A percentile compares a stretch with the other conserved stretches of the same genome.
phyloP scores from a whole-genome alignment of 2,888 invertebrate genomes.

The Drosophila barbarae region DNA sequence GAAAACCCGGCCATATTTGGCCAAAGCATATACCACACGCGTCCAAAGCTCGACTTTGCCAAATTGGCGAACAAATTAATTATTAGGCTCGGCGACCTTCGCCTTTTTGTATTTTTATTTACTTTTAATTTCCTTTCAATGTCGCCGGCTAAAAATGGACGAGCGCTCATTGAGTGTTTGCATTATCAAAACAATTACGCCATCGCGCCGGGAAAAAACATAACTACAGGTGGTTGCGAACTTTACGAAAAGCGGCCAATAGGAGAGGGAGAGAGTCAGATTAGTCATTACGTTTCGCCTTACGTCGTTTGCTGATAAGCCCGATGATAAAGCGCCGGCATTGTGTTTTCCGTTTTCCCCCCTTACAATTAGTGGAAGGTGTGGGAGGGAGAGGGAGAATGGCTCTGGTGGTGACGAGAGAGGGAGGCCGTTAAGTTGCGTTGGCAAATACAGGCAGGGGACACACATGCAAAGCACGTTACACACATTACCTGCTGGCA shows the following conservation, averaged over 20 bases:
- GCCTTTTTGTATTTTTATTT: constrained; percentile 38
- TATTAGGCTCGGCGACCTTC: constrained; percentile 49
- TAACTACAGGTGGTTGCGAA: constrained; percentile 31
- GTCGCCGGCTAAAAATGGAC: constrained; percentile 68
- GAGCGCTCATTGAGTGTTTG: constrained; percentile 48
- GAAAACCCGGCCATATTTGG: constrained; percentile 43
- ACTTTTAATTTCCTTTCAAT: constrained; percentile 79
- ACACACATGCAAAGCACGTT: constrained; percentile 13
- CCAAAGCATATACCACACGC: constrained; percentile 45
- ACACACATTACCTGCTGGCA: constrained; percentile 37
- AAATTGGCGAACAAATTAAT: constrained; percentile 58
- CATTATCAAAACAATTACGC: constrained; percentile 68
- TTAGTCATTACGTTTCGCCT: constrained; percentile 41
- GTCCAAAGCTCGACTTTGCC: constrained; percentile 54
- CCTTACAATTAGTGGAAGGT: constrained; percentile 55
- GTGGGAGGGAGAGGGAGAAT: constrained; percentile 24
- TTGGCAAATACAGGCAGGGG: constrained; percentile 27
- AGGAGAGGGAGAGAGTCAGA: constrained; percentile 4
- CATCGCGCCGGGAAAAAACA: constrained; percentile 47
- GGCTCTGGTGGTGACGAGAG: background rate
- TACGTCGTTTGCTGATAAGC: constrained; percentile 62
- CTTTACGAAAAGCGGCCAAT: constrained; percentile 11
- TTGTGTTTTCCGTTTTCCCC: constrained; percentile 47
- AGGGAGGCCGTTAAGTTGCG: constrained; percentile 23
- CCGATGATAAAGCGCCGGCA: constrained; percentile 66